Evolutionary conservation across 2,888 invertebrate genomes (phyloP), one percentile per base, ranked within the genome.

Genomic region (Allophyes oxyacanthae): DNA sequence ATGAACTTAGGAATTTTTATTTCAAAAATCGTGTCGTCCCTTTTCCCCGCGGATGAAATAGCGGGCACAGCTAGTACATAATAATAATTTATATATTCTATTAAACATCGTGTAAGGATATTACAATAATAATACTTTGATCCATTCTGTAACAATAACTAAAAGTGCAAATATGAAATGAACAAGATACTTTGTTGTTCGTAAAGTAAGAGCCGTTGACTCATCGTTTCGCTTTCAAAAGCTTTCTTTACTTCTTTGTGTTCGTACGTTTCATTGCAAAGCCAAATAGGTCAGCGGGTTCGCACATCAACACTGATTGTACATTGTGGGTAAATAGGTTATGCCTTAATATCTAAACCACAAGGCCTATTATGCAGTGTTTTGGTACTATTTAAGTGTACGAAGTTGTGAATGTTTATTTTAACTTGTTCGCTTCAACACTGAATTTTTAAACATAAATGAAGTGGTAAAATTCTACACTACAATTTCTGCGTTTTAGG

Each of bases 221-320:
- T 87, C 85, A 81, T 86, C 85, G 82, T 84, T 88, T 83, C 77
- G 81, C 82, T 86, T 90, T 90, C 88, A 86, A 83, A 20, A 72
- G 72, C 78, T 81, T 82, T 82, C 82, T 79, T 84, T 70, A 61
- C 80, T 82, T 87, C 88, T 89, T 89, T 87, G 86, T 87, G 84
- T 81, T 78, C 79, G 81, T 86, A 84, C 85, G 86, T 85, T 89
- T 87, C 88, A 85, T 88, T 88, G 88, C 83, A 85, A 89, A 88
- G 87, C 87, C 85, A 91, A 90, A 87, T 90, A 79, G 90, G 90
- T 90, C 90, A 88, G 84, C 77, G 82, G 84, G 84, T 83, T 81
- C 71, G 75, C 77, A 82, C 84, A 81, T 79, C 79, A 77, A 71
- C 74, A 70, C 54, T 76, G 77, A 78, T 81, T 78, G 74, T 72